A percentile compares a stretch with the other conserved stretches of the same genome.
Evolutionary conservation across 92 coral and sea anemone species (phyloP).

Genomic region (Epizoanthus rinbou): DNA sequence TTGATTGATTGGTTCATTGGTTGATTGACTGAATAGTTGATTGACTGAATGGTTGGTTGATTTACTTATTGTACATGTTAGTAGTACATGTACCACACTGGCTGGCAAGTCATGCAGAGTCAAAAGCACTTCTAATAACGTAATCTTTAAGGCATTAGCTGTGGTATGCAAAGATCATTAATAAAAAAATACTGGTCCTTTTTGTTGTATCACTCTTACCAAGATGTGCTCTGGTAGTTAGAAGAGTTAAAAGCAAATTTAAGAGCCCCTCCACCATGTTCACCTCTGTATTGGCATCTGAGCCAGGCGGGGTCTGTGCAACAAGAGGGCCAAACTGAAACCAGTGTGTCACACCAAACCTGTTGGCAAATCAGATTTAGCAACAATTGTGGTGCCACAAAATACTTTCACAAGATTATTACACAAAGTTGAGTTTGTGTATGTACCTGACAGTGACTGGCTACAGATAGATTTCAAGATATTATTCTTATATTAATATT

Average conservation of each 20-base stretch:
- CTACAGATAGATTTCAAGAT: too few species aligned
- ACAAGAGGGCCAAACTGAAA: slow-evolving; percentile 82
- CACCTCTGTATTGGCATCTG: slow-evolving; percentile 85
- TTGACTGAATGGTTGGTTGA: too few species aligned
- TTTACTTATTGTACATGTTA: too few species aligned
- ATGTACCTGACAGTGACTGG: neutral
- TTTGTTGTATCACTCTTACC: too few species aligned
- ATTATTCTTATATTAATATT: too few species aligned
- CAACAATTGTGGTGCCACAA: neutral
- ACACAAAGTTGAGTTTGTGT: neutral
- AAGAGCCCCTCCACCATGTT: slow-evolving; percentile 92
- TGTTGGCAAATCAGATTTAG: neutral
- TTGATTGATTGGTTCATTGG: too few species aligned
- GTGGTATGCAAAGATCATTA: neutral
- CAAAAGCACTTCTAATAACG: too few species aligned
- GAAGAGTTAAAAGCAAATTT: slow-evolving; percentile 81
- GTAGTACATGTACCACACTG: too few species aligned
- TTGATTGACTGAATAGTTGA: too few species aligned
- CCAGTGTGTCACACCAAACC: slow-evolving; percentile 92
- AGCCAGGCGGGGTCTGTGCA: slow-evolving; percentile 80
- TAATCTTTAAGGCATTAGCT: neutral
- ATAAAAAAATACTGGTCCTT: too few species aligned
- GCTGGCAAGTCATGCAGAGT: too few species aligned
- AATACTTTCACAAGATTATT: neutral
- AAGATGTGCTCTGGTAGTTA: slow-evolving; percentile 81